Evolutionary conservation across 1,140 invertebrate genomes (phyloP).

Genomic region (Scaptomyza graminum): DNA sequence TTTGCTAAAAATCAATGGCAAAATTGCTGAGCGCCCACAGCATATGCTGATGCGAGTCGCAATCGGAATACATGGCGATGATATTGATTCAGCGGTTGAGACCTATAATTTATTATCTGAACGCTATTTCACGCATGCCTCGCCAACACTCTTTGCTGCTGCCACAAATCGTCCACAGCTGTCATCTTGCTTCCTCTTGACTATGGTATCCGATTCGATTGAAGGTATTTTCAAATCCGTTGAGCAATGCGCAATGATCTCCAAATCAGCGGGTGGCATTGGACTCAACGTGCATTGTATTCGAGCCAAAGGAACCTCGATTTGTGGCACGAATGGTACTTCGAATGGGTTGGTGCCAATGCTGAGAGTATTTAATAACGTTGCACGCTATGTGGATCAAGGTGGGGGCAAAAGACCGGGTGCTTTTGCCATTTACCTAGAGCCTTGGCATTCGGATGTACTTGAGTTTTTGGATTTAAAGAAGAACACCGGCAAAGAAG

Average conservation of each 20-base stretch:
- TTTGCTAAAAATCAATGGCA: conserved; percentile 95
- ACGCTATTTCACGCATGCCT: conserved; percentile 98
- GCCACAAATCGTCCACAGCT: conserved; percentile 96
- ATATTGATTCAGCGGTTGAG: conserved; percentile 96
- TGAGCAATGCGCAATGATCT: conserved; percentile 97
- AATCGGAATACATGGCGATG: conserved; percentile 97
- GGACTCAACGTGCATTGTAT: conserved; percentile 99
- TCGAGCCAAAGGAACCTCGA: conserved; percentile 94
- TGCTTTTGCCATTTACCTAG: conserved; percentile 99
- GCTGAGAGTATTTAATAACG: conserved; percentile 98
- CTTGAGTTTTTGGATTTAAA: conserved; percentile 97
- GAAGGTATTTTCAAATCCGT: conserved; percentile 99
- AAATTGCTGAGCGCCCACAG: conserved; percentile 98
- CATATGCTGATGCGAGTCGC: conserved; percentile 99
- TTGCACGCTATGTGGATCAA: conserved; percentile 98
- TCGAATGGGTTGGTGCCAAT: conserved; percentile 99
- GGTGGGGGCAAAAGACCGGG: conserved; percentile 99
- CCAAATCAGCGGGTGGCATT: conserved; percentile 98
- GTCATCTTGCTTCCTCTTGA: conserved; percentile 97
- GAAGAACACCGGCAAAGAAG: conserved; percentile 98
- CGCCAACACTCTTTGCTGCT: conserved; percentile 98
- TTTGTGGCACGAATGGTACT: conserved; percentile 96
- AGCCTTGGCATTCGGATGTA: conserved; percentile 99
- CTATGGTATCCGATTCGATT: conserved; percentile 98
- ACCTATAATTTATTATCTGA: conserved; percentile 98